phyloP scores from a whole-genome alignment of 2,888 invertebrate species.

The Blastobasis lacticolella region DNA sequence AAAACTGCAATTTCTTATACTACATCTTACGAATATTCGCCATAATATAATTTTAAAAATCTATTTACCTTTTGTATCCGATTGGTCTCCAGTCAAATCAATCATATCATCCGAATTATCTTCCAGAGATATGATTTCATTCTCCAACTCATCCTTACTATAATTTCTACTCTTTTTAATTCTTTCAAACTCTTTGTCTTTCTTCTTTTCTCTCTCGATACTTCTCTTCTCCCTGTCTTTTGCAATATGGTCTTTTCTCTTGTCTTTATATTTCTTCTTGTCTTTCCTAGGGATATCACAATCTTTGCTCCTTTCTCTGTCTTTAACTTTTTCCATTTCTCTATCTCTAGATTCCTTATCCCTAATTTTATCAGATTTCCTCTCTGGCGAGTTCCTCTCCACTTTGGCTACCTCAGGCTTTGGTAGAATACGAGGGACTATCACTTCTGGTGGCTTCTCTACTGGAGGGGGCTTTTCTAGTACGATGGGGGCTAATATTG shows the following conservation, averaged over 20 bases:
- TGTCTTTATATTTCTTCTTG: slow-evolving; percentile 40
- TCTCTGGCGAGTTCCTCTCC: slow-evolving; percentile 12
- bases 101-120: slow-evolving; percentile 72
- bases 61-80: slow-evolving; percentile 68
- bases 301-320: slow-evolving; percentile 17
- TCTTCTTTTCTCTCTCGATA: slow-evolving; percentile 26
- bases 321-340: slow-evolving; percentile 12
- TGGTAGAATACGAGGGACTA: background rate
- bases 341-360: slow-evolving; percentile 6
- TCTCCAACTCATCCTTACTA: slow-evolving; percentile 38
- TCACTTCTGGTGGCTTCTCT: background rate
- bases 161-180: slow-evolving; percentile 26
- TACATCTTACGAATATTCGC: too few relatives aligned
- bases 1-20: too few relatives aligned
- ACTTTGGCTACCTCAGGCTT: background rate
- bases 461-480: slow-evolving; percentile 17
- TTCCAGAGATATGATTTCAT: slow-evolving; percentile 57
- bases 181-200: slow-evolving; percentile 30
- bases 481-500: slow-evolving; percentile 13
- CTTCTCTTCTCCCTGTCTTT: slow-evolving; percentile 36
- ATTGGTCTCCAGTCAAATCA: slow-evolving; percentile 72
- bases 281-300: slow-evolving; percentile 26
- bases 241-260: slow-evolving; percentile 38
- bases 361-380: slow-evolving; percentile 16
- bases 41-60: slow-evolving; percentile 2